Base-by-base conservation (phyloP, 2,888 invertebrate species). In the Drosophila paracracens region DNA sequence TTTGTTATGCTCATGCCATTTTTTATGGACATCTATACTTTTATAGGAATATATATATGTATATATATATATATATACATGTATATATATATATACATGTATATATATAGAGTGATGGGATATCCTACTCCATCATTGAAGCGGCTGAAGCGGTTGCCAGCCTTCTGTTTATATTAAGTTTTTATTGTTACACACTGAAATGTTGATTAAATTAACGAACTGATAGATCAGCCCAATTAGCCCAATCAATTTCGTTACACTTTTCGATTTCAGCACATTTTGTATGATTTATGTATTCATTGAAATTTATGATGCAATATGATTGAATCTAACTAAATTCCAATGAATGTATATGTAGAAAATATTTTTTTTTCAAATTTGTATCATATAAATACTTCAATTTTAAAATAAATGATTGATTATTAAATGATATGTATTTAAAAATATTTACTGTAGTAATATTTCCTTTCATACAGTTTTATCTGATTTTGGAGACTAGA, bases 91-190 rank as follows among this genome's bases (percentile, higher is more conserved):
- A n/a, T 36, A 70, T 68, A 48, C 38, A 31, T 40, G 43, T 38
- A 52, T 61, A 64, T 69, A 38, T 60, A 57, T 31, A 63, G 65
- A 56, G 61, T 66, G 65, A 73, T 70, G 66, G 72, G 63, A 90
- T 82, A 84, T 87, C 78, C 82, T 78, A 70, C 61, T 83, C 87
- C 73, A 71, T 73, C 83, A 79, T 48, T 81, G 66, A 59, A 68
- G 58, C 43, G 36, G 38, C 33, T 36, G n/a, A n/a, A n/a, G n/a
- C n/a, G 25, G 6, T 53, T 68, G 35, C 36, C 18, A 5, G 46
- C 35, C 51, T 33, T 65, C 66, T 82, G 64, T 85, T 82, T 76
- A 63, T 53, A 25, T 68, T 50, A 13, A 13, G 18, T 50, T 61
- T 65, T 70, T 74, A 71, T 74, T 69, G 53, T 38, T 25, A 48